These are phyloP conservation scores for Ruditapes philippinarum DNA, from an alignment of 1,140 invertebrate genomes.

Conservation along the genomic window DNA sequence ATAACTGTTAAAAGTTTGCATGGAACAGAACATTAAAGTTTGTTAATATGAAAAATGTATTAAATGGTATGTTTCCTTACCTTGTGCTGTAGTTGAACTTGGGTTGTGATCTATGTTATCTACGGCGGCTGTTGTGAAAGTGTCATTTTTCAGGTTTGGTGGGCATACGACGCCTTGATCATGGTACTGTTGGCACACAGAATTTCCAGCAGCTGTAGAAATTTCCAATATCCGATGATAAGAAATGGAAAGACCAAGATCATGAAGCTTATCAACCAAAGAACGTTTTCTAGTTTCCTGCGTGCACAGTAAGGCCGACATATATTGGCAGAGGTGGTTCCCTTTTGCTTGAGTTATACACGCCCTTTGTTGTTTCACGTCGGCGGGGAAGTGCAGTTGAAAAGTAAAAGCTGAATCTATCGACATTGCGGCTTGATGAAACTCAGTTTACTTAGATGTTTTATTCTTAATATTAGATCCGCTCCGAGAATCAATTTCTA, in stretches of 20 bases:
- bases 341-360: conserved; percentile 52
- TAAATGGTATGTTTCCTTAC: too few species aligned
- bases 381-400: conserved; percentile 54
- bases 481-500: not conserved
- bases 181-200: conserved; percentile 21
- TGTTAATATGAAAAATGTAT: too few species aligned
- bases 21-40: too few species aligned
- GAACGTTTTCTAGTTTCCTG: conserved; percentile 66
- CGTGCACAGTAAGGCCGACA: conserved; percentile 68
- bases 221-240: conserved; percentile 64
- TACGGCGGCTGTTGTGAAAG: conserved; percentile 65
- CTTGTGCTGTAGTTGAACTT: conserved; percentile 60
- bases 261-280: conserved; percentile 66
- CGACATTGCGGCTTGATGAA: conserved; percentile 42
- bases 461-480: not conserved
- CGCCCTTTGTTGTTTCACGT: not conserved
- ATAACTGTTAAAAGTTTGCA: too few species aligned
- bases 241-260: conserved; percentile 65
- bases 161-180: conserved; percentile 66
- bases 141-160: conserved; percentile 38
- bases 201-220: conserved; percentile 50
- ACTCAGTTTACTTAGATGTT: not conserved
- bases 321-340: conserved; percentile 69
- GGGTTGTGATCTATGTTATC: conserved; percentile 78
- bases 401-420: conserved; percentile 68